Evolutionary conservation across 2,888 invertebrate species (phyloP), one percentile per base, ranked within the genome.

Genomic region (Holacanthella duospinosa): DNA sequence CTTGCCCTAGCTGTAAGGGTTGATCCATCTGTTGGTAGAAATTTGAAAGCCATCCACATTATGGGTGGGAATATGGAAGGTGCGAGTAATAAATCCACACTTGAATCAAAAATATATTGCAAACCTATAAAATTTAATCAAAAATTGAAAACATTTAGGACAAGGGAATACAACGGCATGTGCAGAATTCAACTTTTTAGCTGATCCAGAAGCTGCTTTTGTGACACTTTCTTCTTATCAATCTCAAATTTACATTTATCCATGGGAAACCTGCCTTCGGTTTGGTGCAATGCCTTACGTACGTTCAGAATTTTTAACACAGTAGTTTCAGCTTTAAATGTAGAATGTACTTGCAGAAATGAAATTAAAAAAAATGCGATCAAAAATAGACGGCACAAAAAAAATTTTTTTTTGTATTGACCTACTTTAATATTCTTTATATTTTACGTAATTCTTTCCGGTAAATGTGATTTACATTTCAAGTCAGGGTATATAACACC

Each of bases 171-270:
- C 72, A n/a, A 74, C 74, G 1, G 64, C 74, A 3, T 70, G 76
- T 27, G 79, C 78, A 1, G 82, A 82, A 70, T 82, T 80, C 74
- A 82, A 82, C 73, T 82, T 82, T 67, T 74, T 75, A 60, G 75
- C 74, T 61, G 82, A 82, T 69, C 80, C 82, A 0, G 82, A 82
- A 70, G 78, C 81, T 0, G 82, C 81, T 0, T 73, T 76, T 59
- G 77, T 80, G 25, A 79, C 80, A 1, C 70, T 82, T 3, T 74
- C 75, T 1, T 75, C 77, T 54, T 74, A 77, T 59, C 61, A 70
- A 1, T 76, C 76, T 66, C 76, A 76, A 1, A 76, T 78, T 29
- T 74, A 73, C 1, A 65, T 80, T 2, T 75, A 78, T 2, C 77
- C 79, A 1, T 81, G 79, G 79, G 81, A 81, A 68, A 68, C 75